These are phyloP conservation scores for Trochalopteron elliotii DNA, from an alignment of 2,113 vertebrate species.

Conservation along the genomic window DNA sequence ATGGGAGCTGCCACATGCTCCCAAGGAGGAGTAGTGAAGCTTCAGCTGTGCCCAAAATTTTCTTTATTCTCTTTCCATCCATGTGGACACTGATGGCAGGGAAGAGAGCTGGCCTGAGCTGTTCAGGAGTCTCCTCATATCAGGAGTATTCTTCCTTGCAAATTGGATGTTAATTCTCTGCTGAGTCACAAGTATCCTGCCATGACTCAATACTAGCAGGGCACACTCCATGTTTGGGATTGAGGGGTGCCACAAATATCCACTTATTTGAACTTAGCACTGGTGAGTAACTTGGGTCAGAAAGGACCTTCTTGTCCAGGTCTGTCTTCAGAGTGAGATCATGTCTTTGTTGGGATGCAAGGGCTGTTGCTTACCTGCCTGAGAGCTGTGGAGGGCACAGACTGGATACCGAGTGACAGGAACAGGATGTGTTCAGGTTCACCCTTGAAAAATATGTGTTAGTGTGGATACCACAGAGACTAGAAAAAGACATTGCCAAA, in stretches of 20 bases:
- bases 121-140: not conserved
- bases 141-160: not conserved
- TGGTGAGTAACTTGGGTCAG: not conserved
- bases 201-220: fast-evolving
- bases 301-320: not conserved
- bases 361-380: not conserved
- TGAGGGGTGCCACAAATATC: not conserved
- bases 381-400: fast-evolving
- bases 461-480: not conserved
- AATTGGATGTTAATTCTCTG: not conserved
- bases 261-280: not conserved
- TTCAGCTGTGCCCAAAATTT: not conserved
- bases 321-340: not conserved
- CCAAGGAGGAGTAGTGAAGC: not conserved
- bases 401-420: not conserved
- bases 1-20: not conserved
- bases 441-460: not conserved
- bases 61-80: not conserved
- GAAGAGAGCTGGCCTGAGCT: not conserved
- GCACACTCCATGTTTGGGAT: not conserved
- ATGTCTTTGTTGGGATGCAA: fast-evolving
- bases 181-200: not conserved
- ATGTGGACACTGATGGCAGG: not conserved
- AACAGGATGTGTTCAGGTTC: not conserved
- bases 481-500: not conserved